Evolutionary conservation across 2,888 invertebrate species (phyloP), one percentile per base, ranked within the genome.

Genomic region (Orthonevra nobilis): DNA sequence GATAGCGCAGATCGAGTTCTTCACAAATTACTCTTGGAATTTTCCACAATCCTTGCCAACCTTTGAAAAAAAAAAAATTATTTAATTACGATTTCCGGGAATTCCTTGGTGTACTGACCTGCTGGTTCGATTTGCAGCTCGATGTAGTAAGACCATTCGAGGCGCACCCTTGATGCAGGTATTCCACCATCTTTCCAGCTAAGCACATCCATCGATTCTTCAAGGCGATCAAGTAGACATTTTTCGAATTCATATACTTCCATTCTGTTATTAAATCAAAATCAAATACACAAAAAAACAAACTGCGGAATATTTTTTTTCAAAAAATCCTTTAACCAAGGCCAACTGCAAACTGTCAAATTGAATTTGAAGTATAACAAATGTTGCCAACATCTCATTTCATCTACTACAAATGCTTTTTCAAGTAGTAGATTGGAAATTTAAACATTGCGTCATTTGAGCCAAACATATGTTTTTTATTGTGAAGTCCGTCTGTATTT

Each of bases 31-130:
- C 83, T 20, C 92, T 88, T 0, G 92, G 90, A 58, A 92, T 90
- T 85, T 92, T 92, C 92, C 92, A 92, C 30, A 92, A 83, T 0
- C 91, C 92, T 83, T 91, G 91, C 92, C 92, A 92, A 2, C 92
- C 92, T 83, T 85, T n/a, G n/a, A n/a, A n/a, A n/a, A n/a, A n/a
- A n/a, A n/a, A n/a, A n/a, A n/a, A n/a, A n/a, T n/a, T n/a, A n/a
- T n/a, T n/a, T n/a, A n/a, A n/a, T n/a, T n/a, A n/a, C n/a, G n/a
- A n/a, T n/a, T n/a, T n/a, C n/a, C n/a, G n/a, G 23, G 23, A 30
- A 14, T 3, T n/a, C 2, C 36, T 10, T 10, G 2, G 1, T 6
- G 17, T 19, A 50, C 79, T 81, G 75, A 88, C 87, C 88, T 66
- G 85, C 82, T 36, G 91, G 90, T 83, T 92, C 92, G 32, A 92